Evolutionary conservation across 2,797 vertebrate genomes (phyloP).

Genomic region (Liparis tanakae): DNA sequence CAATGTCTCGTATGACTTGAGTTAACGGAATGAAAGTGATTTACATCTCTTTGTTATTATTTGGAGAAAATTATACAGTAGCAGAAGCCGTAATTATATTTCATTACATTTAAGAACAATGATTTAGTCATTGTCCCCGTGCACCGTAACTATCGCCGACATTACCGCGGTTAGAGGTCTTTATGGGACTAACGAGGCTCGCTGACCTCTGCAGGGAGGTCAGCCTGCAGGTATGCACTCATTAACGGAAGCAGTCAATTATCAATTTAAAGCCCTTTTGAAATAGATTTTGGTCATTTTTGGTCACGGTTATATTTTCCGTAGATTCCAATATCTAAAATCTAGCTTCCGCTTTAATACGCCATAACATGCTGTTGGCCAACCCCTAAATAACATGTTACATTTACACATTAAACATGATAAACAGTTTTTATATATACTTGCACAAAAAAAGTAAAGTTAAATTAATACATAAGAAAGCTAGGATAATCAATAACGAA

Average conservation of each 20-base stretch:
- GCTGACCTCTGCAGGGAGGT: slow-evolving; percentile 40
- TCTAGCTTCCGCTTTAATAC: too few species aligned
- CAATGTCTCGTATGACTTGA: neutral
- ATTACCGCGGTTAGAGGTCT: slow-evolving; percentile 35
- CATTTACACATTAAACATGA: neutral
- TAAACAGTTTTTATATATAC: neutral
- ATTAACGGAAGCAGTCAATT: slow-evolving; percentile 42
- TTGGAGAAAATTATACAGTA: neutral
- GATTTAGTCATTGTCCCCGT: neutral
- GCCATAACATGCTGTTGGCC: too few species aligned
- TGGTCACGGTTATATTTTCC: slow-evolving; percentile 23
- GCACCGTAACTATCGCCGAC: slow-evolving; percentile 6
- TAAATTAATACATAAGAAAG: too few species aligned
- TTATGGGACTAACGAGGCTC: slow-evolving; percentile 10
- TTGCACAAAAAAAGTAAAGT: too few species aligned
- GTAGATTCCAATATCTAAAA: neutral
- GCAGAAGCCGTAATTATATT: slow-evolving; percentile 17
- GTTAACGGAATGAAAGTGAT: neutral
- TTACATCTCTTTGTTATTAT: neutral
- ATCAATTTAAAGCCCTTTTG: slow-evolving; percentile 21
- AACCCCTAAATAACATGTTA: neutral
- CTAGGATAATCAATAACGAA: too few species aligned
- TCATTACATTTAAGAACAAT: slow-evolving; percentile 3
- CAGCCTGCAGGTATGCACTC: slow-evolving; percentile 37
- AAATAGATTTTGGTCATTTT: slow-evolving; percentile 1